Evolutionary conservation across 2,113 vertebrate species (phyloP).

Genomic region (Dermatemys mawii): DNA sequence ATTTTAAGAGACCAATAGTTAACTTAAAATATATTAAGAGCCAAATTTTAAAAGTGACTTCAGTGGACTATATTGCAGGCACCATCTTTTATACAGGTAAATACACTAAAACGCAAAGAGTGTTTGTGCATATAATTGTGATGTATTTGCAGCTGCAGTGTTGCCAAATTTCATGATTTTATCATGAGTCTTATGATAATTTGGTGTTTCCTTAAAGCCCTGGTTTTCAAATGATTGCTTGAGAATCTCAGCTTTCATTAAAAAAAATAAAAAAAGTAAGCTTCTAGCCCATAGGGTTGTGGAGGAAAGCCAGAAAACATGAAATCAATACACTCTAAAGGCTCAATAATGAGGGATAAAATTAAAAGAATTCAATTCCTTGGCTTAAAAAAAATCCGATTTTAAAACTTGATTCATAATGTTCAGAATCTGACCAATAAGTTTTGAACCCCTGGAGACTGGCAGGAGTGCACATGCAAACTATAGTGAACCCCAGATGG

Average conservation of each 20-base stretch:
- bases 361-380: not conserved
- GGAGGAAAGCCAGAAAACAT: not conserved
- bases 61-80: not conserved
- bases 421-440: not conserved
- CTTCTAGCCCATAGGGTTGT: not conserved
- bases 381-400: not conserved
- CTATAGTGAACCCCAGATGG: not conserved
- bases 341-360: not conserved
- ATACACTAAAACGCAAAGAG: rapidly evolving
- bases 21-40: not conserved
- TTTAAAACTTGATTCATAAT: not conserved
- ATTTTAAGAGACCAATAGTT: not conserved
- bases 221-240: not conserved
- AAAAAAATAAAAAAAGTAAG: not conserved
- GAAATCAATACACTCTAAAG: not conserved
- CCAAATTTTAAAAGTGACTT: not conserved
- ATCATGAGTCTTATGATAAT: not conserved
- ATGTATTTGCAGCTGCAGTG: rapidly evolving
- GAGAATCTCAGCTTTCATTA: not conserved
- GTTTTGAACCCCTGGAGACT: not conserved
- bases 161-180: rapidly evolving
- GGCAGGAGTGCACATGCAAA: not conserved
- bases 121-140: not conserved
- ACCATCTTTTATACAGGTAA: not conserved
- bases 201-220: rapidly evolving